Percentiles rank a stretch among this genome's conserved stretches.
These are phyloP conservation scores for Balanococcus diminutus DNA, from an alignment of 2,888 invertebrate species.

Conservation along the genomic window DNA sequence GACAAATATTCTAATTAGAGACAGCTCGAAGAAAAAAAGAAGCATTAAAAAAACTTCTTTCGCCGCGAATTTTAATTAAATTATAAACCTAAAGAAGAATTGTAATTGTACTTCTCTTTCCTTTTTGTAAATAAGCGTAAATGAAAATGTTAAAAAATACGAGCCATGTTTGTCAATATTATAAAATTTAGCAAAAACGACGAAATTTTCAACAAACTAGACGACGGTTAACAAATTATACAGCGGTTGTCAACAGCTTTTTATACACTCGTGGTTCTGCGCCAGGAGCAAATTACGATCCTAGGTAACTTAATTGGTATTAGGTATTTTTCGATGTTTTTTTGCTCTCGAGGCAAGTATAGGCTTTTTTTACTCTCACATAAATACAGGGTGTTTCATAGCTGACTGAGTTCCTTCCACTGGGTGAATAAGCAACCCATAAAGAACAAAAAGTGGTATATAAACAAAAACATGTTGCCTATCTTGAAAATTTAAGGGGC, in stretches of 20 bases:
- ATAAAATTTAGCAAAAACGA: neutral
- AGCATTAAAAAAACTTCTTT: slow-evolving; percentile 17
- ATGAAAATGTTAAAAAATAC: slow-evolving; percentile 34
- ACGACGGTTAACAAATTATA: slow-evolving; percentile 45
- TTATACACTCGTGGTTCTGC: neutral
- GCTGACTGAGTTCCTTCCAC: no score
- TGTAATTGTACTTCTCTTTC: slow-evolving; percentile 38
- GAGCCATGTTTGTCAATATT: neutral
- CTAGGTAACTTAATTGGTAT: neutral
- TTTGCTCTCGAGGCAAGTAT: neutral
- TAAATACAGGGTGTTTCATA: no score
- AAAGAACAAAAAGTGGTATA: no score
- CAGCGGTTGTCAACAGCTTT: neutral
- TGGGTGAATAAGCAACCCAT: no score
- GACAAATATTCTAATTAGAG: slow-evolving; percentile 54
- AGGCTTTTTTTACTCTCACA: neutral
- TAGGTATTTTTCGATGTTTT: neutral
- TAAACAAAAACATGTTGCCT: no score
- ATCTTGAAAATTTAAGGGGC: no score
- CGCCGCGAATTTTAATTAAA: slow-evolving; percentile 49
- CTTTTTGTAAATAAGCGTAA: slow-evolving; percentile 47
- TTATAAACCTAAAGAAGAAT: slow-evolving; percentile 46
- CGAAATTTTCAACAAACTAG: slow-evolving; percentile 26
- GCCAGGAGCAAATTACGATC: neutral
- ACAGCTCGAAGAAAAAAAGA: slow-evolving; percentile 18